Evolutionary conservation across 2,888 invertebrate genomes (phyloP).

Genomic region (Synergus laeviventris): DNA sequence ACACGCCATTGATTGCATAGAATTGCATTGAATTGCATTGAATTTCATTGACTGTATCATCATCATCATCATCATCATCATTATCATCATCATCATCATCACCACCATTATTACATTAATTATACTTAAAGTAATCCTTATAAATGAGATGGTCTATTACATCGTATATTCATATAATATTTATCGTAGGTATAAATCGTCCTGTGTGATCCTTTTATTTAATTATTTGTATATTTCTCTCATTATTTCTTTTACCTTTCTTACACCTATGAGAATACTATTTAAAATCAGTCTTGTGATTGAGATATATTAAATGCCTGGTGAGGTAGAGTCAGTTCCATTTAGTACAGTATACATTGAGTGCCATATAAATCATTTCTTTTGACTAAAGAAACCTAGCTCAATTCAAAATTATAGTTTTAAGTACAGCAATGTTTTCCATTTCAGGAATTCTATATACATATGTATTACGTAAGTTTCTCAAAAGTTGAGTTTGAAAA

Average conservation of each 20-base stretch:
- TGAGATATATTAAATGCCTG: constrained; percentile 75
- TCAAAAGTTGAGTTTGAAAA: neutral
- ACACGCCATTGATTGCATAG: constrained; percentile 47
- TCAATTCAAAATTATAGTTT: neutral
- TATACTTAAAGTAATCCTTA: constrained; percentile 35
- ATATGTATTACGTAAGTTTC: neutral
- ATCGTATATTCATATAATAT: constrained; percentile 35
- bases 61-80: constrained; percentile 7
- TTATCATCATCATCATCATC: constrained; percentile 12
- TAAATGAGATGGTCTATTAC: constrained; percentile 20
- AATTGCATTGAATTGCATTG: constrained; percentile 52
- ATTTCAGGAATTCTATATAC: neutral
- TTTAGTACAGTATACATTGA: constrained; percentile 71
- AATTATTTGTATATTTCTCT: constrained; percentile 42
- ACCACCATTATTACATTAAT: neutral
- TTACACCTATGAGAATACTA: constrained; percentile 73
- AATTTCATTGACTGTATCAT: constrained; percentile 48
- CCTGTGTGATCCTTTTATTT: constrained; percentile 27
- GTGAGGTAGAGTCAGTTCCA: constrained; percentile 75
- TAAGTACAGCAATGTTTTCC: neutral
- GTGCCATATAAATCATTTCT: constrained; percentile 59
- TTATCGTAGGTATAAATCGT: constrained; percentile 63
- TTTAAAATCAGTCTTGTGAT: constrained; percentile 76
- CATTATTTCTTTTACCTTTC: constrained; percentile 52
- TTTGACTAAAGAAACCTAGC: neutral